Evolutionary conservation across 2,888 invertebrate species (phyloP), one percentile per base, ranked within the genome.

Genomic region (Pocota personata): DNA sequence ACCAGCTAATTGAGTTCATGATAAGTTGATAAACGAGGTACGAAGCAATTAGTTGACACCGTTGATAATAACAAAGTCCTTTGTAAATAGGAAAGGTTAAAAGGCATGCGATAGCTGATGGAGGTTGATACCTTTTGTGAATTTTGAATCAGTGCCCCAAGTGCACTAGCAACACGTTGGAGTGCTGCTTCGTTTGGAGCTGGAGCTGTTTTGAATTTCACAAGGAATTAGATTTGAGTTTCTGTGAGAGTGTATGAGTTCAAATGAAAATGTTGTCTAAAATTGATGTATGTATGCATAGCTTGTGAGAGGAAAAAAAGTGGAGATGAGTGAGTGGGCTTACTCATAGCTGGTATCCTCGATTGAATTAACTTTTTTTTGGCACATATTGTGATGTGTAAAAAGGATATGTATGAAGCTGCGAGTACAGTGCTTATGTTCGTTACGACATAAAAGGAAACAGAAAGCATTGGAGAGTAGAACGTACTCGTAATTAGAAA

Each of bases 11-110:
- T 72, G 72, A 30, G 14, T 72, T 64, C 35, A 30, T 64, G 71
- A 72, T 64, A 64, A 64, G 40, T 12, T 72, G 72, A 55, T 32
- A 72, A 64, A 58, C 19, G 64, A 48, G 78, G 64, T 64, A 48
- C 57, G 30, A 72, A 57, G 48, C 72, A 62, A 79, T 79, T 79
- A 79, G 37, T 57, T 16, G 27, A 27, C 48, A 12, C 6, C 27
- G 27, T 24, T n/a, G 37, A 21, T 60, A 24, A 30, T 66, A 57
- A 35, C 5, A 64, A 66, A n/a, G 55, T 57, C 55, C 55, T n/a
- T 46, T 48, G 46, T 66, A 27, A 57, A n/a, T 27, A 3, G 2
- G 14, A 35, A 12, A 35, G 16, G 62, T n/a, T 32, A 4, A 12
- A 19, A 12, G 32, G 8, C 14, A 37, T 60, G n/a, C 19, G n/a